A percentile compares a stretch with the other conserved stretches of the same genome.
These are phyloP conservation scores for Polydrusus cervinus DNA, from an alignment of 2,888 invertebrate genomes.

Conservation along the genomic window DNA sequence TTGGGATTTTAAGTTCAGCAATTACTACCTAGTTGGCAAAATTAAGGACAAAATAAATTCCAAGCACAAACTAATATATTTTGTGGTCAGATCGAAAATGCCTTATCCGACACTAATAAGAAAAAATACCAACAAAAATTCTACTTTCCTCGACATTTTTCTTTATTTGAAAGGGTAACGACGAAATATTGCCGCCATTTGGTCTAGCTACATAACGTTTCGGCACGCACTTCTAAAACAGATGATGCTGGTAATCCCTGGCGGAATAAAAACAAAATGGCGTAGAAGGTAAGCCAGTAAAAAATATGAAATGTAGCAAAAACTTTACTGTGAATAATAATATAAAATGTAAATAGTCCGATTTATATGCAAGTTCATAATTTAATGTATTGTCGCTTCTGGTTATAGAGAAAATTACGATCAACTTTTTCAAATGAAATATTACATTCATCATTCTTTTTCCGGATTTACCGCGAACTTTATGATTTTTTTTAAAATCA, in stretches of 20 bases:
- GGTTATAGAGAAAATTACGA: too few relatives aligned
- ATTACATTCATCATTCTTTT: too few relatives aligned
- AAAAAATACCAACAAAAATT: not conserved
- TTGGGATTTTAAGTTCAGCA: too few relatives aligned
- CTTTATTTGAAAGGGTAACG: constrained; percentile 1
- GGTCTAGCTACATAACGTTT: not conserved
- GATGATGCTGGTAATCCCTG: constrained; percentile 1
- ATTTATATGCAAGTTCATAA: too few relatives aligned
- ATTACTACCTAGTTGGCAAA: too few relatives aligned
- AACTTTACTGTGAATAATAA: not conserved
- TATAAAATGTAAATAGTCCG: not conserved
- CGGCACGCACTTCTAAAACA: constrained; percentile 1
- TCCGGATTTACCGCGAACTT: too few relatives aligned
- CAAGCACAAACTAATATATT: too few relatives aligned
- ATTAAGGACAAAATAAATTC: too few relatives aligned
- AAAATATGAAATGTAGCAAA: constrained; percentile 1
- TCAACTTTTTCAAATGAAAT: too few relatives aligned
- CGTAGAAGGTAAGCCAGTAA: constrained; percentile 7
- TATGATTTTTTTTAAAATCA: too few relatives aligned
- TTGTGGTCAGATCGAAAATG: not conserved
- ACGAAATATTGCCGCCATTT: constrained; percentile 6
- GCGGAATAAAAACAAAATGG: not conserved
- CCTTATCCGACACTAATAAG: not conserved
- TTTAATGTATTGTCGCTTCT: too few relatives aligned
- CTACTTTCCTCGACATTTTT: not conserved